Evolutionary conservation across 2,113 vertebrate species (phyloP).

Genomic region (Cebidichthys violaceus): DNA sequence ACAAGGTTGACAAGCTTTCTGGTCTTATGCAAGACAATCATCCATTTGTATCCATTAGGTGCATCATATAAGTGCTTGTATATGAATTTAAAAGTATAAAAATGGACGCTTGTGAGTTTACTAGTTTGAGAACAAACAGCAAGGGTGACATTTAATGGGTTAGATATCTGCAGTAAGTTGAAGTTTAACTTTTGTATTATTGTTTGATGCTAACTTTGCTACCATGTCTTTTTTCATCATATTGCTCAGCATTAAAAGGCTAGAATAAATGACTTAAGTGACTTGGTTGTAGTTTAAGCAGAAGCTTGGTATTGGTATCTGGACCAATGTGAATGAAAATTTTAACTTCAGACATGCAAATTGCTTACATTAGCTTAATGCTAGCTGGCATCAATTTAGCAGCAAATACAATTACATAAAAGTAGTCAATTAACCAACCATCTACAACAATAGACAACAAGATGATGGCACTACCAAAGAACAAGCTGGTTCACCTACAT

Average conservation of each 20-base stretch:
- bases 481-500: too few species aligned
- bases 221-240: background rate
- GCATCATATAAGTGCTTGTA: too few species aligned
- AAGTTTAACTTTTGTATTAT: too few species aligned
- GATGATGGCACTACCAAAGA: too few species aligned
- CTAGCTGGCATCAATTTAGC: background rate
- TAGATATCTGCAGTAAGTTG: background rate
- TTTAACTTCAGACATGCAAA: background rate
- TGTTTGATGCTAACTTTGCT: background rate
- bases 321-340: background rate
- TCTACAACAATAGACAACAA: too few species aligned
- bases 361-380: background rate
- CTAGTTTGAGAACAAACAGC: background rate
- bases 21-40: background rate
- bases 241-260: background rate
- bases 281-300: background rate
- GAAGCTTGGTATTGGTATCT: background rate
- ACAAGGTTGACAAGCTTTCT: background rate
- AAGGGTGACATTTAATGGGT: background rate
- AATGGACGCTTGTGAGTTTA: background rate
- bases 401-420: too few species aligned
- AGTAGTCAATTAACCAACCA: too few species aligned
- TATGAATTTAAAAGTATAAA: too few species aligned
- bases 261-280: background rate
- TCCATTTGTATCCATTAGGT: background rate